phyloP scores from a whole-genome alignment of 2,888 invertebrate genomes.

The Nipponacmea schrenckii region DNA sequence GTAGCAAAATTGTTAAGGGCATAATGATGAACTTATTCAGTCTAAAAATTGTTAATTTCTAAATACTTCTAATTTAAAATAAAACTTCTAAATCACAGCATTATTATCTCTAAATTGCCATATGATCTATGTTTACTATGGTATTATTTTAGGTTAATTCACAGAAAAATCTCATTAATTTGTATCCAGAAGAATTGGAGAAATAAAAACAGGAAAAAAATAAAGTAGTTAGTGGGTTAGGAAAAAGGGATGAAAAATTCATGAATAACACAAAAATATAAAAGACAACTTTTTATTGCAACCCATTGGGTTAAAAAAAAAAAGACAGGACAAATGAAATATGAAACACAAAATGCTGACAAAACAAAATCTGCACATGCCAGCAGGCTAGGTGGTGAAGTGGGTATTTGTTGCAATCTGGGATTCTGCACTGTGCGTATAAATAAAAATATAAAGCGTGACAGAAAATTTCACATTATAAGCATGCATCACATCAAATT shows the following conservation, averaged over 20 bases:
- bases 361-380: constrained; percentile 7
- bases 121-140: too few relatives aligned
- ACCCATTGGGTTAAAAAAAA: constrained; percentile 4
- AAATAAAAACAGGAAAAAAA: background rate
- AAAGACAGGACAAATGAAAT: constrained; percentile 7
- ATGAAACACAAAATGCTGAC: constrained; percentile 12
- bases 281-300: constrained; percentile 3
- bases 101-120: too few relatives aligned
- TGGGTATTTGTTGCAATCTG: background rate
- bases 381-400: too few relatives aligned
- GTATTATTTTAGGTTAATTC: too few relatives aligned
- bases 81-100: too few relatives aligned
- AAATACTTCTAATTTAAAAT: too few relatives aligned
- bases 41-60: too few relatives aligned
- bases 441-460: background rate
- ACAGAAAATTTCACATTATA: background rate
- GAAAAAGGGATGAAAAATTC: background rate
- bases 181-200: background rate
- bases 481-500: background rate
- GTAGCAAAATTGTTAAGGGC: too few relatives aligned
- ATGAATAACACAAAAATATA: constrained; percentile 6
- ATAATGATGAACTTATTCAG: too few relatives aligned
- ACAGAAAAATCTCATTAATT: too few relatives aligned
- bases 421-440: background rate
- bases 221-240: background rate